Conservation (phyloP, 1,140 invertebrate genomes). For the Contarinia nasturtii region DNA sequence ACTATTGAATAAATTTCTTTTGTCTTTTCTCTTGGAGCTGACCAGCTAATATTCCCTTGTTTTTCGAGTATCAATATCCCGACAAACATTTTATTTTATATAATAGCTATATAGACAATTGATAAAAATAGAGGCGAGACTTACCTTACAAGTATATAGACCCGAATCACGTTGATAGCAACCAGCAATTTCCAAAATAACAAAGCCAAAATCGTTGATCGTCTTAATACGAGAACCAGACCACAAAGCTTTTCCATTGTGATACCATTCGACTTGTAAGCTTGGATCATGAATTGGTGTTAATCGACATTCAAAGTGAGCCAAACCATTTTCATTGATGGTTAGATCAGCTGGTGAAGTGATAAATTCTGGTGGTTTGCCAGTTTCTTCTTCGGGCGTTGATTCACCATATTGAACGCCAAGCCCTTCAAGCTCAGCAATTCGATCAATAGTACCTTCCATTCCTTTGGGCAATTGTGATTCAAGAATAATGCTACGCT, state of each 20-base stretch:
- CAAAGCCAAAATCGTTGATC: slow-evolving; percentile 85
- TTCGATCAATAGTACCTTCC: slow-evolving; percentile 83
- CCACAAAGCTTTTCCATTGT: slow-evolving; percentile 78
- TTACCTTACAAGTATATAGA: slow-evolving; percentile 70
- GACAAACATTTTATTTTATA: too few relatives aligned
- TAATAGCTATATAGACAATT: too few relatives aligned
- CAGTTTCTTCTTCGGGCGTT: slow-evolving; percentile 58
- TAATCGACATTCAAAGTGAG: slow-evolving; percentile 81
- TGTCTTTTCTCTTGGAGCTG: too few relatives aligned
- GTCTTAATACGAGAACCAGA: slow-evolving; percentile 77
- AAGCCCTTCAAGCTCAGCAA: slow-evolving; percentile 78
- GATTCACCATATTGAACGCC: slow-evolving; percentile 34
- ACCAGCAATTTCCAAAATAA: slow-evolving; percentile 76
- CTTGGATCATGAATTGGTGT: slow-evolving; percentile 81
- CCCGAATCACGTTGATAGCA: slow-evolving; percentile 77
- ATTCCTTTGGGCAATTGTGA: slow-evolving; percentile 82
- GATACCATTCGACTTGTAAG: slow-evolving; percentile 91
- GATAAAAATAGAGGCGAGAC: too few relatives aligned
- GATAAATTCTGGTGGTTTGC: slow-evolving; percentile 82
- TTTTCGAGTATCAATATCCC: too few relatives aligned
- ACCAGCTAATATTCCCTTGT: too few relatives aligned
- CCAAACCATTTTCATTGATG: slow-evolving; percentile 72
- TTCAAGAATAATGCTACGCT: slow-evolving; percentile 78
- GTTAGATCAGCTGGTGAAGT: slow-evolving; percentile 69
- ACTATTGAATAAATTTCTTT: too few relatives aligned